These are phyloP conservation scores for Tiaroga cobitis DNA, from an alignment of 2,797 vertebrate genomes.

Conservation along the genomic window DNA sequence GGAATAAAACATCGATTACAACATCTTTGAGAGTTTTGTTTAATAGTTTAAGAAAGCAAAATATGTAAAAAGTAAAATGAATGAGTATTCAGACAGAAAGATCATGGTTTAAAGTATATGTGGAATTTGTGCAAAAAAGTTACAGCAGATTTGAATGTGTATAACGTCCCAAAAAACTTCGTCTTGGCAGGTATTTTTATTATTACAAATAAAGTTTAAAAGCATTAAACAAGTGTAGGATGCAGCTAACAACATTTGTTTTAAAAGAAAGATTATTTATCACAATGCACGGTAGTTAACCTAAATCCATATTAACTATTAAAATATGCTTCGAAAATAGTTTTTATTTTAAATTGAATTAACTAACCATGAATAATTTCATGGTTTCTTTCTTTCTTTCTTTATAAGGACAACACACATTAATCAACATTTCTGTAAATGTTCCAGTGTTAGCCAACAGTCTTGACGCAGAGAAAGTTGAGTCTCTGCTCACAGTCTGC, in stretches of 20 bases:
- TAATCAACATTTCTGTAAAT: too few species aligned
- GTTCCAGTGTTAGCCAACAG: too few species aligned
- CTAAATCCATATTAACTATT: background rate
- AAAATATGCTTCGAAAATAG: background rate
- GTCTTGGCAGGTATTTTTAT: background rate
- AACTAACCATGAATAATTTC: background rate
- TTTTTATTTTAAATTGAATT: background rate
- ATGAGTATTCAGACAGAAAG: background rate
- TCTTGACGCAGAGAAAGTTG: background rate
- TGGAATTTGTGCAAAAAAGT: background rate
- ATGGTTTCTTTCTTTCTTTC: too few species aligned
- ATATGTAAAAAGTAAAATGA: background rate
- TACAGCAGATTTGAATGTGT: background rate
- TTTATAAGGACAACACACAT: too few species aligned
- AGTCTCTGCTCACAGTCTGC: slow-evolving; percentile 2
- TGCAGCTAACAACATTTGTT: background rate
- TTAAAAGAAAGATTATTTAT: background rate
- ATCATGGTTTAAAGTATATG: background rate
- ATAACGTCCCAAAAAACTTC: background rate
- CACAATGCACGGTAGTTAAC: background rate
- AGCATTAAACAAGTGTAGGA: background rate
- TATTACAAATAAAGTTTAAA: background rate
- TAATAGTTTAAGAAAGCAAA: background rate
- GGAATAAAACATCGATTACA: background rate
- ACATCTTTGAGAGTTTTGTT: background rate